Percentiles rank a stretch among this genome's conserved stretches.
phyloP scores from a whole-genome alignment of 2,888 invertebrate genomes.

The Nemurella pictetii region DNA sequence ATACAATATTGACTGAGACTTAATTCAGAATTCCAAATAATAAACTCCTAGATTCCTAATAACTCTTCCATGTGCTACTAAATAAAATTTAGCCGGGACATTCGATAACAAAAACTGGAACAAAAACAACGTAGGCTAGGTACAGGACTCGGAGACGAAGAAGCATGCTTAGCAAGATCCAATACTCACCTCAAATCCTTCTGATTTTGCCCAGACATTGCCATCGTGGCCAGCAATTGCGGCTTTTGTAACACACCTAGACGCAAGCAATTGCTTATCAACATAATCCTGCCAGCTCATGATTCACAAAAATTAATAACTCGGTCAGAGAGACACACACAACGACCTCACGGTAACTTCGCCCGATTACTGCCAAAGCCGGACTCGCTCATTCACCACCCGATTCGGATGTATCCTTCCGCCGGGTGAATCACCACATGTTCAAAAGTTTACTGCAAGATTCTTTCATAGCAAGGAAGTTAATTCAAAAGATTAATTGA shows the following conservation, averaged over 20 bases:
- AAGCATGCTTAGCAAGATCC: not conserved
- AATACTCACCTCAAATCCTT: constrained; percentile 87
- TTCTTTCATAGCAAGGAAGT: not conserved
- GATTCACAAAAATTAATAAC: constrained; percentile 50
- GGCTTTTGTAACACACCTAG: constrained; percentile 92
- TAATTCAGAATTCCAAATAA: not conserved
- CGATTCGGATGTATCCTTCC: constrained; percentile 38
- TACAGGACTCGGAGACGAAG: no score
- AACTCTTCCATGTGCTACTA: not conserved
- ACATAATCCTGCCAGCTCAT: constrained; percentile 99
- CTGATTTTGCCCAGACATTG: constrained; percentile 93
- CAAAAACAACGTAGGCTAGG: not conserved
- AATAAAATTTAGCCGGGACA: not conserved
- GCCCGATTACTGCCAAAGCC: constrained; percentile 42
- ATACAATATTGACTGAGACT: not conserved
- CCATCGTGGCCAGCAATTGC: constrained; percentile 95
- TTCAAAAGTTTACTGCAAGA: not conserved
- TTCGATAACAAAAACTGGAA: not conserved
- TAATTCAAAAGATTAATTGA: no score
- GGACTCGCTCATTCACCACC: constrained; percentile 9
- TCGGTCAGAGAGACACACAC: constrained; percentile 34
- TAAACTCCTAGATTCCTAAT: not conserved
- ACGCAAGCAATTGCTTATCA: constrained; percentile 94
- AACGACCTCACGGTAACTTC: constrained; percentile 41
- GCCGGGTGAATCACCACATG: constrained; percentile 35